These are phyloP conservation scores for Drosophila cognata DNA, from an alignment of 2,888 invertebrate genomes.

Conservation along the genomic window DNA sequence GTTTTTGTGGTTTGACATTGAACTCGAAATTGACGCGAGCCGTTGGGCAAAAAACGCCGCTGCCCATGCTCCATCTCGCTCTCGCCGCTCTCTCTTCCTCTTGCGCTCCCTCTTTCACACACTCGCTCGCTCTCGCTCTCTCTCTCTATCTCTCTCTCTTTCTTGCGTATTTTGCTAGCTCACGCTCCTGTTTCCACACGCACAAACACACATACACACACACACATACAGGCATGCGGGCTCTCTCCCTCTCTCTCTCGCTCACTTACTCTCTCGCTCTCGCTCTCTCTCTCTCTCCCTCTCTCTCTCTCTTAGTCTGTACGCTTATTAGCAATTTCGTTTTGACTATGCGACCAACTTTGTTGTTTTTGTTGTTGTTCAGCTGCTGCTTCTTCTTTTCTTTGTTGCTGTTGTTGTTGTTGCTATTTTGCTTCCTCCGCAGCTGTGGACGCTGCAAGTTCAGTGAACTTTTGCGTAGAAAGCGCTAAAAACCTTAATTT, in stretches of 20 bases:
- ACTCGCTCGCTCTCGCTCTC: not conserved
- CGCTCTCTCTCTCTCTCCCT: not conserved
- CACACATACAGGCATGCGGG: constrained; percentile 24
- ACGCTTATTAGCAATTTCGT: constrained; percentile 71
- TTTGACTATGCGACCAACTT: constrained; percentile 52
- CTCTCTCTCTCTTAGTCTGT: constrained; percentile 4
- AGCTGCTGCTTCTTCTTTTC: constrained; percentile 33
- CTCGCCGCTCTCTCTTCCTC: constrained; percentile 11
- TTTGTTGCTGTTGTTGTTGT: constrained; percentile 29
- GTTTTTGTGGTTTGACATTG: constrained; percentile 79
- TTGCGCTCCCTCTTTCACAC: not conserved
- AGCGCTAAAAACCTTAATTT: constrained; percentile 61
- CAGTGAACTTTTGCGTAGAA: constrained; percentile 72
- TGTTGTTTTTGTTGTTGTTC: constrained; percentile 36
- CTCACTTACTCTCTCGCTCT: constrained; percentile 14
- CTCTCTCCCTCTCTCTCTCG: constrained; percentile 11
- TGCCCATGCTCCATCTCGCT: constrained; percentile 7
- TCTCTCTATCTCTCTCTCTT: not conserved
- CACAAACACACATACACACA: constrained; percentile 26
- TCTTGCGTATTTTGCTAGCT: constrained; percentile 10
- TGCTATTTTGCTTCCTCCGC: constrained; percentile 56
- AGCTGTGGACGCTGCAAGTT: constrained; percentile 71
- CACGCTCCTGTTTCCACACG: constrained; percentile 35
- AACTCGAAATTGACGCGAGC: constrained; percentile 77
- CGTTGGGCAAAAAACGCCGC: constrained; percentile 66